A percentile compares a stretch with the other conserved stretches of the same genome.
These are phyloP conservation scores for Corydoras sp. DNA, from an alignment of 2,113 vertebrate genomes.

Conservation along the genomic window DNA sequence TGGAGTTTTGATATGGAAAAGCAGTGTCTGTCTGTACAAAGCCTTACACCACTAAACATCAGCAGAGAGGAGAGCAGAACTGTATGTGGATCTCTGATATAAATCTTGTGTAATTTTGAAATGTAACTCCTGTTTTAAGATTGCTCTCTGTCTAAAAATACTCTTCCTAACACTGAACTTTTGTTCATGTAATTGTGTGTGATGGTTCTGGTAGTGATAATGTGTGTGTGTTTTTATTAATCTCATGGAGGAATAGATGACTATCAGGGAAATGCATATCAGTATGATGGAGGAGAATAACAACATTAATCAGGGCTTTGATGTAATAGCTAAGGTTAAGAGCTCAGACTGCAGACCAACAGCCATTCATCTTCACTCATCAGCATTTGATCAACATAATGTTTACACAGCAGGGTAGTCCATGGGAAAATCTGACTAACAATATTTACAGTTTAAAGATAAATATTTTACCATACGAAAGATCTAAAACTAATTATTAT, in stretches of 20 bases:
- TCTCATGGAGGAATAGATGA: slow-evolving; percentile 10
- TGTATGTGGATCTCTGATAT: slow-evolving; percentile 12
- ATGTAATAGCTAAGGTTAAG: slow-evolving; percentile 6
- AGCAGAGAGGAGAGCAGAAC: slow-evolving; percentile 49
- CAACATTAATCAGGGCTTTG: slow-evolving; percentile 18
- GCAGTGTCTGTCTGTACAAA: slow-evolving; percentile 74
- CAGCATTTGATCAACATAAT: neutral
- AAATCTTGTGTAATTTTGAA: neutral
- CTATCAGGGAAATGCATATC: slow-evolving; percentile 13
- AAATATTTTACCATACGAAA: no score
- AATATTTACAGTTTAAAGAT: neutral
- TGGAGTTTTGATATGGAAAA: slow-evolving; percentile 88
- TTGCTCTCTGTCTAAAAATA: neutral
- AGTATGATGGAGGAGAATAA: slow-evolving; percentile 19
- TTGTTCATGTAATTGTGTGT: neutral
- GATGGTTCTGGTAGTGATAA: neutral
- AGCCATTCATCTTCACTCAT: neutral
- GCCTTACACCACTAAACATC: slow-evolving; percentile 82
- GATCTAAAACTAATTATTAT: no score
- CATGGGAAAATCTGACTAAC: neutral
- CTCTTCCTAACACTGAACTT: slow-evolving; percentile 2
- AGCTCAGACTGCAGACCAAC: neutral
- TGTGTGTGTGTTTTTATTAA: slow-evolving; percentile 10
- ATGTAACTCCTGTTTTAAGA: slow-evolving; percentile 2
- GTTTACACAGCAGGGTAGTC: no score